Base-by-base conservation (phyloP, 2,113 vertebrate genomes). In the Neopipo cinnamomea region DNA sequence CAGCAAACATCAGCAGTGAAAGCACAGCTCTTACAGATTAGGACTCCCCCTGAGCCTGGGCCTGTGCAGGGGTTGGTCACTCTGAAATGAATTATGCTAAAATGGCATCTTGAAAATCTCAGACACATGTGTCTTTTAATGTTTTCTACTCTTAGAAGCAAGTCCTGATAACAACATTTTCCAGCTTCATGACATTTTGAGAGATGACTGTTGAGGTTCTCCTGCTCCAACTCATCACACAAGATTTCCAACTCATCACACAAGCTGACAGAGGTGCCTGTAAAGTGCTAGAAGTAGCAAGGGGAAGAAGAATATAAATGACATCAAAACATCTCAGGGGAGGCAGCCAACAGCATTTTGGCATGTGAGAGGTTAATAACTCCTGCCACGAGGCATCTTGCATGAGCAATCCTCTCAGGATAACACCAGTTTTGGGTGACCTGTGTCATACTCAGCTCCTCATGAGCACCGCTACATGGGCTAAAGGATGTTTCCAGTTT, bases 281-380 rank as follows among this genome's bases (percentile, higher is more conserved):
- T 24, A 27, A 77, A 66, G 8, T 44, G 23, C 18, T 24, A 27
- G 15, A 74, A 72, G 24, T 3, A 55, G 13, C 18, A 50, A 47
- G 21, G 8, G n/a, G 8, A 50, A 22, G 24, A 74, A 85, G 2
- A 70, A 30, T 0, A 4, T 8, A 68, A 37, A 76, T 6, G 5
- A 65, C 23, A 73, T 11, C 0, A 1, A 47, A 31, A 37, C 1
- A 3, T 13, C 56, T 53, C 28, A 44, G 22, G 7, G 11, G 9
- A 78, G 6, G 39, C 15, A 77, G 49, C 5, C 3, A 2, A 35
- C 30, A 62, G 33, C 2, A 1, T 11, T 39, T 66, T 31, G 49
- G 31, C 23, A 53, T 2, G 2, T 20, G 28, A 80, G 33, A 87
- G 4, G 22, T 75, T 30, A 74, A 3, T 12, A 82, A 75, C 16